Evolutionary conservation across 2,113 vertebrate species (phyloP).

Genomic region (Willisornis vidua): DNA sequence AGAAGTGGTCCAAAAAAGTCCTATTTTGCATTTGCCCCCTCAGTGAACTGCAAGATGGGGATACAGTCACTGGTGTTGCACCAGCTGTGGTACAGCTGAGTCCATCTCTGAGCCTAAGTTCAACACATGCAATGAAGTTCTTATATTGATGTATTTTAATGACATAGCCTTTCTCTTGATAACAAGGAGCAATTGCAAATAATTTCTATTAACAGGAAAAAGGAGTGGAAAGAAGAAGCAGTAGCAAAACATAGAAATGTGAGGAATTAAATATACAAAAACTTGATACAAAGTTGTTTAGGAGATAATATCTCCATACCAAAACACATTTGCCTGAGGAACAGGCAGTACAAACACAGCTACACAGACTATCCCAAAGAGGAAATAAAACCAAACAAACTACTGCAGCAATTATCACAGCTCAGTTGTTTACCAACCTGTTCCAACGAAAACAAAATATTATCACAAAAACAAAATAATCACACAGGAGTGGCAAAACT

Average conservation of each 20-base stretch:
- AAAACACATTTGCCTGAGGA: constrained; percentile 6
- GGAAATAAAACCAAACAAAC: constrained; percentile 27
- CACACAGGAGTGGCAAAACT: not conserved
- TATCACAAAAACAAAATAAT: not conserved
- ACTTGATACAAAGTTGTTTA: not conserved
- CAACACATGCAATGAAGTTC: not conserved
- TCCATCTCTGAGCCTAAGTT: not conserved
- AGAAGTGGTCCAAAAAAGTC: not conserved
- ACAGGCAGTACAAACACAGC: constrained; percentile 43
- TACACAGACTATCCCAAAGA: not conserved
- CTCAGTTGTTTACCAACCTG: not conserved
- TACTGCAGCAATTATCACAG: not conserved
- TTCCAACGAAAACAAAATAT: not conserved
- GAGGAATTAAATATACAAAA: not conserved
- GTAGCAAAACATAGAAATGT: not conserved
- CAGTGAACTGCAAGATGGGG: not conserved
- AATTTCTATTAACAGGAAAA: not conserved
- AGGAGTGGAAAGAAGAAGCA: not conserved
- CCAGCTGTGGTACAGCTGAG: not conserved
- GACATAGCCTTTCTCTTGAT: not conserved
- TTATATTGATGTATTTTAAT: not conserved
- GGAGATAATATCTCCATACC: not conserved
- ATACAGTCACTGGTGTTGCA: rapidly evolving
- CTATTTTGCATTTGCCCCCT: not conserved
- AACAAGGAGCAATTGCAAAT: not conserved